A percentile compares a stretch with the other conserved stretches of the same genome.
Evolutionary conservation across 2,797 vertebrate genomes (phyloP).

Genomic region (Sphaeramia orbicularis): DNA sequence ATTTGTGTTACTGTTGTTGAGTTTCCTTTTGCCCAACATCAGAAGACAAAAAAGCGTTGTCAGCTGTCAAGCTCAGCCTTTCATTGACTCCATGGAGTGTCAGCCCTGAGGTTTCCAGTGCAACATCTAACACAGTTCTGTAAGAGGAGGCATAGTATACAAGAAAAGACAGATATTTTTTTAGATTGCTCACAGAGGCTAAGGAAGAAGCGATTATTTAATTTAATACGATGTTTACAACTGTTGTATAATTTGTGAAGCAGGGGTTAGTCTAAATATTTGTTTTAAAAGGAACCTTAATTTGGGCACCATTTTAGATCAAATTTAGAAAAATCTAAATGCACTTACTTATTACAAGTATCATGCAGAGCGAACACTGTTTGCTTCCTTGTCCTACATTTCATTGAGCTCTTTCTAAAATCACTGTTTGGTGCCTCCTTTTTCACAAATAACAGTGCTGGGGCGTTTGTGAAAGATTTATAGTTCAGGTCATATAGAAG

Average conservation of each 20-base stretch:
- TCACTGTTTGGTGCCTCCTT: constrained; percentile 10
- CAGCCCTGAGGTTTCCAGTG: constrained; percentile 35
- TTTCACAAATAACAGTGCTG: constrained; percentile 6
- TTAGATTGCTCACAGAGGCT: constrained; percentile 27
- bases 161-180: constrained; percentile 35
- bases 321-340: neutral
- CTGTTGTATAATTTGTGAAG: constrained; percentile 41
- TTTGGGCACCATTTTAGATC: constrained; percentile 26
- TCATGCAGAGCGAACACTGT: constrained; percentile 1
- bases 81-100: constrained; percentile 28
- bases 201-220: constrained; percentile 36
- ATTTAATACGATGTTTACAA: constrained; percentile 39
- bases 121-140: constrained; percentile 47
- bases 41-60: constrained; percentile 56
- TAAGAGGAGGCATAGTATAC: constrained; percentile 47
- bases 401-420: constrained; percentile 41
- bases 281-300: constrained; percentile 34
- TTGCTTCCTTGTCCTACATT: constrained; percentile 16
- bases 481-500: neutral
- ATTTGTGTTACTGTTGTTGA: constrained; percentile 23
- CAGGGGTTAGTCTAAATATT: constrained; percentile 14
- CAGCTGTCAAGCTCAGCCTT: constrained; percentile 51
- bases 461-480: constrained; percentile 9
- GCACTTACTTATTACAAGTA: neutral
- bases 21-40: constrained; percentile 42